Conservation (phyloP, 2,113 vertebrate species). For the Cyphomyrus plagiostoma region DNA sequence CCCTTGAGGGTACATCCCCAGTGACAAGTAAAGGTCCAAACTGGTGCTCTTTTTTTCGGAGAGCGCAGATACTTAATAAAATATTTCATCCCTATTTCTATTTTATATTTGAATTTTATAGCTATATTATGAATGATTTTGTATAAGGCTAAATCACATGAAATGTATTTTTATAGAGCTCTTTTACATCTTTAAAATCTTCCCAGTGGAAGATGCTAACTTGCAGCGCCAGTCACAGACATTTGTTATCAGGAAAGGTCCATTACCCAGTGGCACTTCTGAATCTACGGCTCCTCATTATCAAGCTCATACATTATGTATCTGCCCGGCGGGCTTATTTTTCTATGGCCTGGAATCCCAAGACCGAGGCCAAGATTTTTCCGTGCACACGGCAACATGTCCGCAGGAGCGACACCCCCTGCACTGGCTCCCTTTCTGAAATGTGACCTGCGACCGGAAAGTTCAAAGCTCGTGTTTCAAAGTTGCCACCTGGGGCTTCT, state of each 20-base stretch:
- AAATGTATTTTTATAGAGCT: neutral
- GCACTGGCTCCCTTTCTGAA: neutral
- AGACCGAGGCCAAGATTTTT: neutral
- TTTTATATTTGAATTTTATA: neutral
- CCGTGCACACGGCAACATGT: neutral
- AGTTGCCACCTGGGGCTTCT: neutral
- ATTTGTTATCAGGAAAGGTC: neutral
- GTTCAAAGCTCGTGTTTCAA: slow-evolving; percentile 4
- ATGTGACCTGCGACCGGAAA: neutral
- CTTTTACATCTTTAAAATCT: neutral
- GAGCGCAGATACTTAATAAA: neutral
- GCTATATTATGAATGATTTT: neutral
- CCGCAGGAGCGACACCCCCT: neutral
- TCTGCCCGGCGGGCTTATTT: neutral
- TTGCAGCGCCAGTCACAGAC: neutral
- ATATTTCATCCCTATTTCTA: neutral
- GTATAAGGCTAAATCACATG: neutral
- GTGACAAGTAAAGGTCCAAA: neutral
- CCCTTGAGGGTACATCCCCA: too few species aligned
- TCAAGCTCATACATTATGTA: neutral
- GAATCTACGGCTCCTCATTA: neutral
- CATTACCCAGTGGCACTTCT: neutral
- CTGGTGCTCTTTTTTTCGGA: neutral
- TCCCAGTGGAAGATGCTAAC: neutral
- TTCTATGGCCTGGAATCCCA: neutral